phyloP scores from a whole-genome alignment of 2,888 invertebrate species.

The Julus scandinavius region DNA sequence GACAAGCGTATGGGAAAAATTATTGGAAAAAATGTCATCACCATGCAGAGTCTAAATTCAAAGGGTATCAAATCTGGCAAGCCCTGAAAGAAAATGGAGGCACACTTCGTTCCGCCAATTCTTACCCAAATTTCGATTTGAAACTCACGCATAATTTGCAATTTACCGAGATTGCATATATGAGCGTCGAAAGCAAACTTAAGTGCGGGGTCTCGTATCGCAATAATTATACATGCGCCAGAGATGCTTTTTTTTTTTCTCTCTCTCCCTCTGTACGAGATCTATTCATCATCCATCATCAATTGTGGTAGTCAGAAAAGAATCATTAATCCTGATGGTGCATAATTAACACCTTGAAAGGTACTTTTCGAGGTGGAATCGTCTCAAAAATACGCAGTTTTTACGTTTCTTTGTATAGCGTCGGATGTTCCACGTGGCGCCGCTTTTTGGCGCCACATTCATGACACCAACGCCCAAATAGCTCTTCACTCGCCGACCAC shows the following conservation, averaged over 20 bases:
- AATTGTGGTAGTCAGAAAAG: not conserved
- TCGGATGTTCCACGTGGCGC: not conserved
- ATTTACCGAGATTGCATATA: not conserved
- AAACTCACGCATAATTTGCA: not conserved
- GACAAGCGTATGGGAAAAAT: no score
- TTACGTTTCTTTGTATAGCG: not conserved
- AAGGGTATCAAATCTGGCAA: not conserved
- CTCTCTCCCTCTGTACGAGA: not conserved
- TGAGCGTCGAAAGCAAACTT: not conserved
- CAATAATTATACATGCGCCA: not conserved
- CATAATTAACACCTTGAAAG: not conserved
- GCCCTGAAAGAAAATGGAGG: not conserved
- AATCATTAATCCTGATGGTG: not conserved
- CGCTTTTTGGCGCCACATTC: not conserved
- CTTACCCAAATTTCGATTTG: not conserved
- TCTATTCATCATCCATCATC: conserved; percentile 1
- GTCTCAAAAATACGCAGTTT: not conserved
- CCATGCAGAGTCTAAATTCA: not conserved
- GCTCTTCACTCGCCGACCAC: conserved; percentile 61
- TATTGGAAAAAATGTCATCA: no score
- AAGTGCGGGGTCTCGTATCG: not conserved
- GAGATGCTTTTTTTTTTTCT: not conserved
- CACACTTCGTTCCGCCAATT: not conserved
- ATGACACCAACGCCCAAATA: not conserved
- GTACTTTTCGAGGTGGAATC: not conserved